Evolutionary conservation across 2,113 vertebrate species (phyloP).

Genomic region (Sceloporus tristichus): DNA sequence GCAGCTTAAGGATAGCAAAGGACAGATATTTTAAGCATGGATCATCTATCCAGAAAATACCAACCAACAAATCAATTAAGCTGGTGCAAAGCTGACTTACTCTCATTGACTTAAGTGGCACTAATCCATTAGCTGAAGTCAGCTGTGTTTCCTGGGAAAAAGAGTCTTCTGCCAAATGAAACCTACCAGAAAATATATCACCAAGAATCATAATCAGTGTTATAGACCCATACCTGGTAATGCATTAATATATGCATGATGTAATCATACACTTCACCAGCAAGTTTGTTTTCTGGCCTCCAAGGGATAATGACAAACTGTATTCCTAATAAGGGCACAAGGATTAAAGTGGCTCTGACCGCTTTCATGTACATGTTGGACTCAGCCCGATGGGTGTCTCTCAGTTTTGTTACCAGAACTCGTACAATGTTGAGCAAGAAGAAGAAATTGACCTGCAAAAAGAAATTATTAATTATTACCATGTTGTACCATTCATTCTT

Average conservation of each 20-base stretch:
- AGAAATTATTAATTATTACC: background rate
- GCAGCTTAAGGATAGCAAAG: background rate
- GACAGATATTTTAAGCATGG: slow-evolving; percentile 10
- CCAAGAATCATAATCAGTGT: background rate
- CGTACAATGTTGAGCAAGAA: slow-evolving; percentile 96
- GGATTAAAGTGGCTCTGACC: slow-evolving; percentile 93
- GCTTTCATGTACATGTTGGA: slow-evolving; percentile 99
- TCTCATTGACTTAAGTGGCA: slow-evolving; percentile 21
- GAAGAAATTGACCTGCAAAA: slow-evolving; percentile 94
- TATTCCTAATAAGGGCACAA: slow-evolving; percentile 95
- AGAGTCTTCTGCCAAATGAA: slow-evolving; percentile 29
- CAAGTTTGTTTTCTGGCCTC: slow-evolving; percentile 92
- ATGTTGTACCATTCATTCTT: background rate
- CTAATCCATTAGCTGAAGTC: slow-evolving; percentile 29
- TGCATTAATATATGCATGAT: slow-evolving; percentile 97
- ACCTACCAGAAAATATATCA: background rate
- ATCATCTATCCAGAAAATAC: slow-evolving; percentile 14
- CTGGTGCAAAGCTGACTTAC: slow-evolving; percentile 2
- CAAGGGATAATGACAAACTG: slow-evolving; percentile 97
- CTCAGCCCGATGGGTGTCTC: slow-evolving; percentile 91
- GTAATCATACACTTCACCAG: slow-evolving; percentile 94
- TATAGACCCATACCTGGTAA: slow-evolving; percentile 87
- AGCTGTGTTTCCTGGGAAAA: slow-evolving; percentile 27
- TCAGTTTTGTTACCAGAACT: slow-evolving; percentile 93
- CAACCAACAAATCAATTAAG: slow-evolving; percentile 28